Conservation (phyloP, 2,797 vertebrate genomes). For the Otolemur crassicaudatus region DNA sequence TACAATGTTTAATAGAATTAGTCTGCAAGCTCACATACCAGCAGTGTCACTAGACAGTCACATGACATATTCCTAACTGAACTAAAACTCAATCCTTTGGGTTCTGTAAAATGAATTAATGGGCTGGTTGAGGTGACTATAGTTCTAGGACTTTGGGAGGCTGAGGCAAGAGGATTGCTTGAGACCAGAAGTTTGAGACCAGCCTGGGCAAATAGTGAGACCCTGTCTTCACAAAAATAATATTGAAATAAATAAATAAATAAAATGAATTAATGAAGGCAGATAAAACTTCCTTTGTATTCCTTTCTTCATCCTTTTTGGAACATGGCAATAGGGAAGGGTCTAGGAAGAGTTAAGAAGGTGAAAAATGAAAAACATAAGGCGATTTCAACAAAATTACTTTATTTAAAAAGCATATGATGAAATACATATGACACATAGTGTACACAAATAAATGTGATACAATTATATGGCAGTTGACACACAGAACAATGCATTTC, state of each 20-base stretch:
- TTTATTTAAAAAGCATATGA: conserved; percentile 59
- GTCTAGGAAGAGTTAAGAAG: conserved; percentile 56
- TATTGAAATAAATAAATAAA: not conserved
- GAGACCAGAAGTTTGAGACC: not conserved
- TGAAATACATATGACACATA: conserved; percentile 47
- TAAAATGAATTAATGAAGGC: conserved; percentile 56
- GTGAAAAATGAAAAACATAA: conserved; percentile 24
- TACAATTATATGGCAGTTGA: conserved; percentile 6
- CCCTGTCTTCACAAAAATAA: not conserved
- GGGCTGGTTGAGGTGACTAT: not conserved
- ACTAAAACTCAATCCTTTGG: conserved; percentile 45
- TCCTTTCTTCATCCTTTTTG: conserved; percentile 61
- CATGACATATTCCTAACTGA: conserved; percentile 69
- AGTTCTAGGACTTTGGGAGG: not conserved
- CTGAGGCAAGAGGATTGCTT: not conserved
- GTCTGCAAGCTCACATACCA: conserved; percentile 69
- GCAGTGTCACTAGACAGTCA: conserved; percentile 77
- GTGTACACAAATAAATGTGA: not conserved
- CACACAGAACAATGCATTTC: conserved; percentile 11
- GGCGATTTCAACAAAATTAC: conserved; percentile 54
- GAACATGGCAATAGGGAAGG: conserved; percentile 26
- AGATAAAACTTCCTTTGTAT: conserved; percentile 60
- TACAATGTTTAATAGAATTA: conserved; percentile 66
- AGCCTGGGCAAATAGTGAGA: not conserved
- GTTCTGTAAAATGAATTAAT: conserved; percentile 60